Evolutionary conservation across 2,797 vertebrate species (phyloP).

Genomic region (Sorex maritimensis): DNA sequence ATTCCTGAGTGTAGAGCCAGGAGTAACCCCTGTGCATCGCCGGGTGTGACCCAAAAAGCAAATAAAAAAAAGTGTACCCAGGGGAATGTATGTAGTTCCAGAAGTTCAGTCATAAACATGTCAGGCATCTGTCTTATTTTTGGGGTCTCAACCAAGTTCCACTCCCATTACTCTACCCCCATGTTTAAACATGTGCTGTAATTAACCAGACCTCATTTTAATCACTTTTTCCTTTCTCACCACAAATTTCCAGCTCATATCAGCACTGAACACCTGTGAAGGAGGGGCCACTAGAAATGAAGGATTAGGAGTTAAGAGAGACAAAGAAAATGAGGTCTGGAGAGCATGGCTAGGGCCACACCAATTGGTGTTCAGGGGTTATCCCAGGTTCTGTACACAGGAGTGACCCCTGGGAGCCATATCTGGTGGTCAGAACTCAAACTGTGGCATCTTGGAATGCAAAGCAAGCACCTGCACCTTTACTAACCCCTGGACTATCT

Average conservation of each 20-base stretch:
- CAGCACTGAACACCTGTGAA: background rate
- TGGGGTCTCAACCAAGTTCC: background rate
- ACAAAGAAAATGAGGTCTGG: background rate
- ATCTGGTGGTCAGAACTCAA: too few species aligned
- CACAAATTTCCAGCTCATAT: background rate
- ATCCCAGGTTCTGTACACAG: too few species aligned
- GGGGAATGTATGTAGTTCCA: background rate
- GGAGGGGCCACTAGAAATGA: background rate
- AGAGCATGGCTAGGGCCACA: background rate
- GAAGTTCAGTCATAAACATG: background rate
- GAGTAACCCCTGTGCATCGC: too few species aligned
- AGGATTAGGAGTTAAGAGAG: background rate
- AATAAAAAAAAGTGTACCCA: background rate
- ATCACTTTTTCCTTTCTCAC: background rate
- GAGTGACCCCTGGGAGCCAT: too few species aligned
- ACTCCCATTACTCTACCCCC: background rate
- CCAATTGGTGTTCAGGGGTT: too few species aligned
- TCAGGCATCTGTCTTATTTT: background rate
- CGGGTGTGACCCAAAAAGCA: too few species aligned
- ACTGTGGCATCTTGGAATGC: too few species aligned
- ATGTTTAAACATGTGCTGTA: too few species aligned
- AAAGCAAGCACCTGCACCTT: too few species aligned
- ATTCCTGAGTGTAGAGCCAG: too few species aligned
- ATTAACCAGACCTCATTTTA: background rate
- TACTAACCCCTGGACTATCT: too few species aligned